These are phyloP conservation scores for Anguilla japonica DNA, from an alignment of 2,113 vertebrate genomes.

Conservation along the genomic window DNA sequence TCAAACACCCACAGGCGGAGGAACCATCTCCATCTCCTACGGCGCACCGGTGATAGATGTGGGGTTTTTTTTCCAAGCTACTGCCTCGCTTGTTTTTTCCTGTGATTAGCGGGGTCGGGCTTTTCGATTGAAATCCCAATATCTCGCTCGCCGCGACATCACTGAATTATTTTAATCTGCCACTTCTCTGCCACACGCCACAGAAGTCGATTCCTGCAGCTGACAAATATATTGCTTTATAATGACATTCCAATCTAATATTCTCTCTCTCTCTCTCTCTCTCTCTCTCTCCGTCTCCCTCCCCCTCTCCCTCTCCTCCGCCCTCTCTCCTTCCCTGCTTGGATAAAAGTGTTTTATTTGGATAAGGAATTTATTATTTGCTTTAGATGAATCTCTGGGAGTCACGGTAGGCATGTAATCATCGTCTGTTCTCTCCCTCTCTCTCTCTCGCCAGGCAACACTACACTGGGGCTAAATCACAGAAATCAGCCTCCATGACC, in stretches of 20 bases:
- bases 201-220: neutral
- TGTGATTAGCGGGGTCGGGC: neutral
- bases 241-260: neutral
- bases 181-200: neutral
- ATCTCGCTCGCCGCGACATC: neutral
- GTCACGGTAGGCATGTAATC: neutral
- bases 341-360: neutral
- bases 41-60: no score
- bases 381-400: neutral
- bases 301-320: no score
- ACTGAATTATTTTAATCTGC: neutral
- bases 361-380: slow-evolving; percentile 17
- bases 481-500: neutral
- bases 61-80: neutral
- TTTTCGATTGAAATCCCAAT: neutral
- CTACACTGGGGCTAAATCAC: neutral
- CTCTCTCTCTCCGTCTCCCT: no score
- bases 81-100: neutral
- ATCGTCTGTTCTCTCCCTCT: neutral
- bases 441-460: neutral
- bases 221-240: neutral
- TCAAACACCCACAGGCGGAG: no score
- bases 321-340: neutral
- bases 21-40: no score
- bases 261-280: neutral